Evolutionary conservation across 2,113 vertebrate genomes (phyloP).

Genomic region (Arvicanthis niloticus): DNA sequence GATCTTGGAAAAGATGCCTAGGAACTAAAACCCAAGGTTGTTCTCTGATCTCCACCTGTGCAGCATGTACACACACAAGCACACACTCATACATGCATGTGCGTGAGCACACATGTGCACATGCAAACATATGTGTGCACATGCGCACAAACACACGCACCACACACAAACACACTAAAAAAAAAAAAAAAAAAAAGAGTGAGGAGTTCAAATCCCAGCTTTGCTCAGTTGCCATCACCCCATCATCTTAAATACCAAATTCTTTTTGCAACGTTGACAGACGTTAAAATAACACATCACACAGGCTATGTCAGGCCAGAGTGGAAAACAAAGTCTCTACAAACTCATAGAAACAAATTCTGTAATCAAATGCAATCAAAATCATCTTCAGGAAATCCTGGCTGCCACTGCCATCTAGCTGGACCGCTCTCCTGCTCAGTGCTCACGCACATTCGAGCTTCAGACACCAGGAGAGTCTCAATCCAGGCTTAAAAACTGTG

Average conservation of each 20-base stretch:
- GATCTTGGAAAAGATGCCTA: not conserved
- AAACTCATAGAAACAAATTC: slow-evolving; percentile 28
- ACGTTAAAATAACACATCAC: not conserved
- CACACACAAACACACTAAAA: too few species aligned
- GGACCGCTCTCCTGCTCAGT: not conserved
- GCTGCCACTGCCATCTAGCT: not conserved
- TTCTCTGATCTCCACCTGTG: not conserved
- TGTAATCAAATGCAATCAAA: slow-evolving; percentile 14
- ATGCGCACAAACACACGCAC: fast-evolving
- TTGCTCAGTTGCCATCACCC: not conserved
- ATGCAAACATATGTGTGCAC: not conserved
- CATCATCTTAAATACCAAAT: not conserved
- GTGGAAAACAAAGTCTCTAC: not conserved
- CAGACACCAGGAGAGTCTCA: not conserved
- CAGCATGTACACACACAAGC: not conserved
- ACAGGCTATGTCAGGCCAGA: not conserved
- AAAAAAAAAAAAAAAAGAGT: not conserved
- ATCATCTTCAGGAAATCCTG: slow-evolving; percentile 27
- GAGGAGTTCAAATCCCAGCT: not conserved
- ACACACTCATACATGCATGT: not conserved
- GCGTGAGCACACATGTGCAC: not conserved
- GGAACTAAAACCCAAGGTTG: not conserved
- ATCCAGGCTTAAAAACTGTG: not conserved
- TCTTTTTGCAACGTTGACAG: not conserved
- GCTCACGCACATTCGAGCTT: not conserved